Percentiles rank a stretch among this genome's conserved stretches.
These are phyloP conservation scores for Macroglossus sobrinus DNA, from an alignment of 2,113 vertebrate genomes.

Conservation along the genomic window DNA sequence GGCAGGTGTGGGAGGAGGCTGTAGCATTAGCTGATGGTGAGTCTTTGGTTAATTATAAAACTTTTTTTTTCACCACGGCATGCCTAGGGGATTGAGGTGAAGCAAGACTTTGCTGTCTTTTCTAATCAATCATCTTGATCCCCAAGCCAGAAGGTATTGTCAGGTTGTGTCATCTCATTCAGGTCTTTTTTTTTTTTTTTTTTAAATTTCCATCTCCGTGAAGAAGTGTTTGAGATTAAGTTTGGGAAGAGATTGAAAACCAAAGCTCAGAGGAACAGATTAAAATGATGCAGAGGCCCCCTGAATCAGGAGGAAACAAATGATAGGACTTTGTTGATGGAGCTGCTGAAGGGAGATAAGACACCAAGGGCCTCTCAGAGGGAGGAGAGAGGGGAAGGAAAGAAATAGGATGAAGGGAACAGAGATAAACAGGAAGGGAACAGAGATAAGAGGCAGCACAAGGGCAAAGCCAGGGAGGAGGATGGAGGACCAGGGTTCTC, in stretches of 20 bases:
- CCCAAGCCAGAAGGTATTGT: not conserved
- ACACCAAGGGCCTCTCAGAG: not conserved
- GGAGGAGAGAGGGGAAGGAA: not conserved
- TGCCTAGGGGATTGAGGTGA: not conserved
- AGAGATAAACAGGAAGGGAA: not conserved
- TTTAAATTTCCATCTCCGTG: not conserved
- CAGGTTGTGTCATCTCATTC: not conserved
- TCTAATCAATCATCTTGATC: not conserved
- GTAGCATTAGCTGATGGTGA: not conserved
- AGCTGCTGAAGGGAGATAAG: slow-evolving; percentile 26
- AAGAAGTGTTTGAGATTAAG: slow-evolving; percentile 33
- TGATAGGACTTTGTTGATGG: not conserved
- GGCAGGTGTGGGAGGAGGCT: too few relatives aligned
- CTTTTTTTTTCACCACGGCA: not conserved
- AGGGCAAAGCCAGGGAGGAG: not conserved
- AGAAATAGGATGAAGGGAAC: not conserved
- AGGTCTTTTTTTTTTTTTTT: not conserved
- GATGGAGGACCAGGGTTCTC: not conserved
- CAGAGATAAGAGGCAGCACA: not conserved
- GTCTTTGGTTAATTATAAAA: not conserved
- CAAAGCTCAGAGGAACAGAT: slow-evolving; percentile 50
- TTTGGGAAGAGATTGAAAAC: slow-evolving; percentile 14
- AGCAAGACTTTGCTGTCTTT: not conserved
- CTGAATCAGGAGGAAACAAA: not conserved
- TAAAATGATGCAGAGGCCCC: not conserved